A percentile compares a stretch with the other conserved stretches of the same genome.
These are phyloP conservation scores for Lacanobia oleracea DNA, from an alignment of 2,888 invertebrate genomes.

Conservation along the genomic window DNA sequence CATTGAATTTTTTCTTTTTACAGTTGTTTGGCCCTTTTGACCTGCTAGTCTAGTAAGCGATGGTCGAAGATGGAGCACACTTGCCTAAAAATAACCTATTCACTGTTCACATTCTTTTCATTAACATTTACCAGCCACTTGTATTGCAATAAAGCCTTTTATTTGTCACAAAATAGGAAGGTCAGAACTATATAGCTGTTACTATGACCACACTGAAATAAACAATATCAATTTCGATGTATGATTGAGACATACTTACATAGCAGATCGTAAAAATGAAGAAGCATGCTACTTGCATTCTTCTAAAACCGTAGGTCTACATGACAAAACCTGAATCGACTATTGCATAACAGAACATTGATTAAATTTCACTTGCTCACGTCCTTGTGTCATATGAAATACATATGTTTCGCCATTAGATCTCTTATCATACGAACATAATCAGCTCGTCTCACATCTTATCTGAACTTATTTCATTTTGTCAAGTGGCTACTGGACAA, in stretches of 20 bases:
- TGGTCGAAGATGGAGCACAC: no score
- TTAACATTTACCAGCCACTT: no score
- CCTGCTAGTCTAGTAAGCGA: no score
- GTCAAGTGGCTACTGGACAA: slow-evolving; percentile 40
- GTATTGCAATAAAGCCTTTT: no score
- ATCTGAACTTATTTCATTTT: slow-evolving; percentile 44
- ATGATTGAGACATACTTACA: slow-evolving; percentile 5
- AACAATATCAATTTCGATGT: neutral
- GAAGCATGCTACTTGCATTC: neutral
- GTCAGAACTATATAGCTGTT: neutral
- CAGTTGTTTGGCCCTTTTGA: no score
- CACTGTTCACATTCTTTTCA: no score
- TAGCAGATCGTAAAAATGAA: slow-evolving; percentile 1
- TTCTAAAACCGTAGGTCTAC: neutral
- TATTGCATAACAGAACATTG: slow-evolving; percentile 16
- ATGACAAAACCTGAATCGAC: neutral
- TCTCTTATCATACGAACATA: slow-evolving; percentile 32
- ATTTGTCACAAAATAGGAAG: neutral
- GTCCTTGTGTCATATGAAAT: neutral
- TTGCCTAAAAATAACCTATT: no score
- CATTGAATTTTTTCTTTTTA: no score
- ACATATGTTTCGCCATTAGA: slow-evolving; percentile 31
- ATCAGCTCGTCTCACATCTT: slow-evolving; percentile 51
- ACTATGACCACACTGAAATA: neutral
- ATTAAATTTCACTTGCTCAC: slow-evolving; percentile 7